Evolutionary conservation across 1,140 invertebrate species (phyloP).

Genomic region (Samia ricini): DNA sequence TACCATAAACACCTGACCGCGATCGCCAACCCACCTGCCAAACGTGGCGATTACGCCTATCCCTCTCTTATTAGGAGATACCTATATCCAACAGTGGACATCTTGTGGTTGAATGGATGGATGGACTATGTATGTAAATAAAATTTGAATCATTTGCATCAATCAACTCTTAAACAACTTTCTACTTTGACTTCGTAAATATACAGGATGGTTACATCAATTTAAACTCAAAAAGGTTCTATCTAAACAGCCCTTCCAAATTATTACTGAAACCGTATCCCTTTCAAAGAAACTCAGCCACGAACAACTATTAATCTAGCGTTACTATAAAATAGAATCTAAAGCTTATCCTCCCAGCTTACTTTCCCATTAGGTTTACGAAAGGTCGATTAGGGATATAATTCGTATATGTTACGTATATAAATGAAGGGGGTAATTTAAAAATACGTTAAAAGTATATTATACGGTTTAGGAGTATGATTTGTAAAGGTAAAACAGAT

Average conservation of each 20-base stretch:
- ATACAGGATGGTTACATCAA: not conserved
- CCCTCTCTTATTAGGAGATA: too few species aligned
- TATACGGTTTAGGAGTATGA: conserved; percentile 15
- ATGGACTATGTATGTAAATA: too few species aligned
- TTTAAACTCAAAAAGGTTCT: not conserved
- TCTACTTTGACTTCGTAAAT: too few species aligned
- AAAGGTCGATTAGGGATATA: not conserved
- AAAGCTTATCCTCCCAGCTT: not conserved
- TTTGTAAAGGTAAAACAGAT: conserved; percentile 14
- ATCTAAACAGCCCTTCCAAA: not conserved
- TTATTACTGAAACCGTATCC: not conserved
- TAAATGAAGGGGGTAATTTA: conserved; percentile 7
- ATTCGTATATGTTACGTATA: not conserved
- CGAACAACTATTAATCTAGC: not conserved
- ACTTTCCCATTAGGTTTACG: not conserved
- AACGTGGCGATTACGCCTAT: too few species aligned
- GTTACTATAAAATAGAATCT: not conserved
- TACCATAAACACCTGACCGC: too few species aligned
- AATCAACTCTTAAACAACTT: too few species aligned
- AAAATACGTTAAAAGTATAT: not conserved
- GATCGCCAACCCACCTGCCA: too few species aligned
- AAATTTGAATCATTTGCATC: too few species aligned
- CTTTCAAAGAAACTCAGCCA: not conserved
- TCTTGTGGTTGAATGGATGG: too few species aligned
- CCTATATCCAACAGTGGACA: too few species aligned